Percentiles rank a stretch among this genome's conserved stretches.
Conservation (phyloP, 2,888 invertebrate genomes). For the Ormyrus rosae region DNA sequence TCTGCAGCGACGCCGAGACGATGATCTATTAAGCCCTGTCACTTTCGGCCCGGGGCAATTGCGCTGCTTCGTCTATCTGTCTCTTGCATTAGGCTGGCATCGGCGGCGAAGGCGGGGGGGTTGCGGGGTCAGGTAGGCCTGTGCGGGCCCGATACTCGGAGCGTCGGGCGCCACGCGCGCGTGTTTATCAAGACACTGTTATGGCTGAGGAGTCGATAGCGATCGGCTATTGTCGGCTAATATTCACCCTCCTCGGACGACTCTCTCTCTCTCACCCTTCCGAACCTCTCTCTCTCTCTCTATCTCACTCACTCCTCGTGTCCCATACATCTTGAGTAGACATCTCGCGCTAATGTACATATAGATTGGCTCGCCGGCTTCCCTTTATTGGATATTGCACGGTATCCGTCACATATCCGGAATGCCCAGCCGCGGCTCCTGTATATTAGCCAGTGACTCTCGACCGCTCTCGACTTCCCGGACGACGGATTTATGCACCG, state of each 20-base stretch:
- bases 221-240: conserved; percentile 61
- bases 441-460: background rate
- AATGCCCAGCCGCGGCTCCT: background rate
- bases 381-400: conserved; percentile 51
- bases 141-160: conserved; percentile 1
- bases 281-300: conserved; percentile 1
- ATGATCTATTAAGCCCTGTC: background rate
- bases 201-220: conserved; percentile 58
- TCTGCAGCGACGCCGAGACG: background rate
- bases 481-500: background rate
- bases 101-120: too few relatives aligned
- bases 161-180: conserved; percentile 6
- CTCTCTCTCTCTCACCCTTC: background rate
- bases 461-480: background rate
- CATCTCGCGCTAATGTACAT: conserved; percentile 49
- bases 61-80: background rate
- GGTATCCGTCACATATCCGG: conserved; percentile 45
- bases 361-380: conserved; percentile 33
- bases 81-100: background rate
- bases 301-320: background rate
- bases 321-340: conserved; percentile 48
- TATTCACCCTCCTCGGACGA: conserved; percentile 48
- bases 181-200: conserved; percentile 56
- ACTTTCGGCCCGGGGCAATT: background rate
- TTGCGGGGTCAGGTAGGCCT: background rate